Conservation (phyloP, 2,797 vertebrate genomes). For the Acanthiza pusilla region DNA sequence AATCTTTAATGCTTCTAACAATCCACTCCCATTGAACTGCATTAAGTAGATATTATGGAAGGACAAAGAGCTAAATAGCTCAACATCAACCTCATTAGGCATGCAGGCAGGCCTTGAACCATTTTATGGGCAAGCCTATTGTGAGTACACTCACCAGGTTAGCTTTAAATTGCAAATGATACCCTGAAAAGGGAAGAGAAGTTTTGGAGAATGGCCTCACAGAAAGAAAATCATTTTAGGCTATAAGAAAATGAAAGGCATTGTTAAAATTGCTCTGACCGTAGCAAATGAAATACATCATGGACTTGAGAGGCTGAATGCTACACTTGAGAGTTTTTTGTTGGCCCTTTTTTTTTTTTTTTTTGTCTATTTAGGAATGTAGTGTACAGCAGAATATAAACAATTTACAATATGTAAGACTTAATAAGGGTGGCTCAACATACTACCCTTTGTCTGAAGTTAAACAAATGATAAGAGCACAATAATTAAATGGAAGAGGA, state of each 20-base stretch:
- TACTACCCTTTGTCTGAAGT: slow-evolving; percentile 60
- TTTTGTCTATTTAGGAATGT: slow-evolving; percentile 51
- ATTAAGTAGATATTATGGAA: slow-evolving; percentile 98
- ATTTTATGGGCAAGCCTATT: slow-evolving; percentile 91
- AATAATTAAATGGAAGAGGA: not conserved
- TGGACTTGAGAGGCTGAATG: slow-evolving; percentile 84
- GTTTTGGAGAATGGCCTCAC: slow-evolving; percentile 77
- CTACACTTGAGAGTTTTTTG: slow-evolving; percentile 70
- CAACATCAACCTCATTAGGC: slow-evolving; percentile 96
- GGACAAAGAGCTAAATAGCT: slow-evolving; percentile 98
- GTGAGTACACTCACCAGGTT: slow-evolving; percentile 94
- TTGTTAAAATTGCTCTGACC: slow-evolving; percentile 85
- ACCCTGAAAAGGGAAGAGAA: slow-evolving; percentile 86
- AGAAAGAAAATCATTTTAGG: slow-evolving; percentile 85
- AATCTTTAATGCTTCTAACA: slow-evolving; percentile 97
- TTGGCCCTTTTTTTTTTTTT: not conserved
- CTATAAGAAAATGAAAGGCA: slow-evolving; percentile 88
- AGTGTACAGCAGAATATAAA: slow-evolving; percentile 61
- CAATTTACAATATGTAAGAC: slow-evolving; percentile 59
- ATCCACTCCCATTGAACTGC: slow-evolving; percentile 94
- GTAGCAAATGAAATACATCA: slow-evolving; percentile 93
- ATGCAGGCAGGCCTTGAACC: slow-evolving; percentile 86
- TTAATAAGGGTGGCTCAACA: slow-evolving; percentile 59
- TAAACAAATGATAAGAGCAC: slow-evolving; percentile 27
- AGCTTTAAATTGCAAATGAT: slow-evolving; percentile 99